Conservation (phyloP, 2,113 vertebrate genomes). For the Cyanoramphus novaezelandiae region DNA sequence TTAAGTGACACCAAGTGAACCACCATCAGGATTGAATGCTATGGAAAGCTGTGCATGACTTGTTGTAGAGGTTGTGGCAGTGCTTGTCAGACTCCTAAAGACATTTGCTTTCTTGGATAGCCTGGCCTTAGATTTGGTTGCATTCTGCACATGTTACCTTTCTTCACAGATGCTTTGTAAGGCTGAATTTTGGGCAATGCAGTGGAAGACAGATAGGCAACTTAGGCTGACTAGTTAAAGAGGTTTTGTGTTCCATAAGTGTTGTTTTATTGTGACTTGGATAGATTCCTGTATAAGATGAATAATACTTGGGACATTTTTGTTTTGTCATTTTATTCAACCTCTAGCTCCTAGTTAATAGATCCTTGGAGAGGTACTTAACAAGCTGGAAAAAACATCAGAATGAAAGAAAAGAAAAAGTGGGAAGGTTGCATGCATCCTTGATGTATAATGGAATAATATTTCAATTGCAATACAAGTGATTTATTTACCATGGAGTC, state of each 20-base stretch:
- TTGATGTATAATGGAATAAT: not conserved
- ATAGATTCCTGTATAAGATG: not conserved
- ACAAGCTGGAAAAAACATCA: not conserved
- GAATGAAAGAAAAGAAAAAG: not conserved
- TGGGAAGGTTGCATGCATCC: not conserved
- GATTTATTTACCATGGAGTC: conserved; percentile 16
- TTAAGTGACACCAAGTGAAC: not conserved
- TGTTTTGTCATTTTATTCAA: not conserved
- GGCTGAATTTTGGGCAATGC: not conserved
- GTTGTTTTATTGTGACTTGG: not conserved
- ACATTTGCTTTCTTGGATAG: not conserved
- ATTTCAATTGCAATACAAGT: conserved; percentile 18
- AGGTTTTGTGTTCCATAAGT: not conserved
- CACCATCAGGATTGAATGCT: not conserved
- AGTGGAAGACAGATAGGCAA: not conserved
- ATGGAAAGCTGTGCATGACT: not conserved
- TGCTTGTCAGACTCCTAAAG: not conserved
- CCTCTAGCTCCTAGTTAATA: not conserved
- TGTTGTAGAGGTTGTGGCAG: not conserved
- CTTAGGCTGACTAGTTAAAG: not conserved
- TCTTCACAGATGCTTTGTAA: not conserved
- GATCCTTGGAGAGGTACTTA: not conserved
- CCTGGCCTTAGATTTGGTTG: not conserved
- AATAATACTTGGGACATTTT: not conserved
- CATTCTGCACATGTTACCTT: not conserved